A percentile compares a stretch with the other conserved stretches of the same genome.
Conservation (phyloP, 2,797 vertebrate species). For the Galagoides demidoff region DNA sequence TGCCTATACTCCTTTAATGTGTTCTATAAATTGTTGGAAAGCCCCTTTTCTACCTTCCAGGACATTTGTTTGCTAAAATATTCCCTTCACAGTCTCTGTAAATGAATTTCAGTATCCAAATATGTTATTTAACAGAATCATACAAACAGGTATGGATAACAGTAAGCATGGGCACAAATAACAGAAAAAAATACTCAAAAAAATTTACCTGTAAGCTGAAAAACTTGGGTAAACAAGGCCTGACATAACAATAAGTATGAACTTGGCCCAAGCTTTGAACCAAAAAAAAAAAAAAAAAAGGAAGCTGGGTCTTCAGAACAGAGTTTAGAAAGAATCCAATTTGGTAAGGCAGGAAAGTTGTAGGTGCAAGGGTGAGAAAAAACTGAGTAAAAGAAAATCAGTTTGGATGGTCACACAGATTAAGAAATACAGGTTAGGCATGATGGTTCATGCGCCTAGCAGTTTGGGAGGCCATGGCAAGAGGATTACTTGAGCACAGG, state of each 20-base stretch:
- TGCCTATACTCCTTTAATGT: neutral
- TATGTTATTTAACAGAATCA: neutral
- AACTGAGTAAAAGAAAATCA: neutral
- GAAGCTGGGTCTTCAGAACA: neutral
- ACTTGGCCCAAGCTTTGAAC: neutral
- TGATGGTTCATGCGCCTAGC: neutral
- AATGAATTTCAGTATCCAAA: neutral
- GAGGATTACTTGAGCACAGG: neutral
- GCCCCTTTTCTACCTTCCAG: neutral
- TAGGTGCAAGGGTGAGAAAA: neutral
- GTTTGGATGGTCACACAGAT: neutral
- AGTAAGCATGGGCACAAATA: neutral
- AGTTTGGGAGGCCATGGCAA: neutral
- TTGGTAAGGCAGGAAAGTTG: neutral
- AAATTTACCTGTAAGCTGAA: neutral
- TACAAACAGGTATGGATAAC: neutral
- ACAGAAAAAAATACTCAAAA: neutral
- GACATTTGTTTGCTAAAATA: neutral
- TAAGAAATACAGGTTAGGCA: neutral
- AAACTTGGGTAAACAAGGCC: neutral
- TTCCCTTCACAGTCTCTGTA: neutral
- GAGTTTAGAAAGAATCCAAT: neutral
- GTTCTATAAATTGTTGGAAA: neutral
- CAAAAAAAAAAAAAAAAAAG: neutral
- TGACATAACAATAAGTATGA: neutral